Conservation (phyloP, 2,888 invertebrate species). For the Aporophyla nigra region DNA sequence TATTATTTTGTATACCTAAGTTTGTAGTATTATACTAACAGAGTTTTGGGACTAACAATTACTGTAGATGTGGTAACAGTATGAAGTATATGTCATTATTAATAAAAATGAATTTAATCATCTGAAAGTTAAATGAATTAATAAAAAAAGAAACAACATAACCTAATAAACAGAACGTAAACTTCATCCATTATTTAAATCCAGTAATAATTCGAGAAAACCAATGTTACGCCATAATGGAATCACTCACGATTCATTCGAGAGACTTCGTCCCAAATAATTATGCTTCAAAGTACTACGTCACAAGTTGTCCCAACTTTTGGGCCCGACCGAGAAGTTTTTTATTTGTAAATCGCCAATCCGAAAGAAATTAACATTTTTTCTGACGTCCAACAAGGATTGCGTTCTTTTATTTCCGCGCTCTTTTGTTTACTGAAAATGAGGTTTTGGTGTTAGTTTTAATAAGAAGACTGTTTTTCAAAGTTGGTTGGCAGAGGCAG, state of each 20-base stretch:
- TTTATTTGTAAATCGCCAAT: conserved; percentile 70
- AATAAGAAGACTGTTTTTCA: conserved; percentile 28
- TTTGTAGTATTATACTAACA: too few relatives aligned
- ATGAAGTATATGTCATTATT: too few relatives aligned
- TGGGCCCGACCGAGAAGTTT: conserved; percentile 44
- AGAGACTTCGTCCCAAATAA: conserved; percentile 51
- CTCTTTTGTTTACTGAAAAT: conserved; percentile 58
- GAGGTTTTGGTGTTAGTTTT: conserved; percentile 52
- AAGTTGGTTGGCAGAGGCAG: conserved; percentile 7
- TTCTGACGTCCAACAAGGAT: conserved; percentile 56
- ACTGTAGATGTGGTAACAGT: too few relatives aligned
- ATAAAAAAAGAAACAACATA: conserved; percentile 5
- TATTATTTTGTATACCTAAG: too few relatives aligned
- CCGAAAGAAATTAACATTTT: conserved; percentile 68
- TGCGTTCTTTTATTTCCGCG: conserved; percentile 33
- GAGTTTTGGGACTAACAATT: too few relatives aligned
- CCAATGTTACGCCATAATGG: conserved; percentile 56
- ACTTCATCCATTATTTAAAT: conserved; percentile 57
- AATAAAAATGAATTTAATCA: too few relatives aligned
- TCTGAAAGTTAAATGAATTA: too few relatives aligned
- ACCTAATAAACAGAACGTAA: conserved; percentile 37
- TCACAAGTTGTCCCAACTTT: conserved; percentile 51
- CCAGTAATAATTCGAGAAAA: conserved; percentile 47
- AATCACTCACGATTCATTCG: conserved; percentile 58
- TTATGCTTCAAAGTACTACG: conserved; percentile 44